phyloP scores from a whole-genome alignment of 2,797 vertebrate species.

The Hoplostethus mediterraneus region DNA sequence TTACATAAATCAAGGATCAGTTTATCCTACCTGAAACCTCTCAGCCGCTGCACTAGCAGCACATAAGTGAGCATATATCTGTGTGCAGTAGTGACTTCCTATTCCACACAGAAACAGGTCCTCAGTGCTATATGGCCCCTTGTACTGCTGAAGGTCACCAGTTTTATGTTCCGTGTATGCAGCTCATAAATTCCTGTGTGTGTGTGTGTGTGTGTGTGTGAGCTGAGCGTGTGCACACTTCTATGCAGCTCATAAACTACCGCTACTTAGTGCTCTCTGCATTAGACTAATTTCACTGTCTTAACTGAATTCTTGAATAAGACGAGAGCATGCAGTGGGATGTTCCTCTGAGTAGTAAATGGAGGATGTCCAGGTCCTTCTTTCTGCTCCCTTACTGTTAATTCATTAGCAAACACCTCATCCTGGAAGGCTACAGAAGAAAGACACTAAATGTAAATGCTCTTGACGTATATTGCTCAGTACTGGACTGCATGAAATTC shows the following conservation, averaged over 20 bases:
- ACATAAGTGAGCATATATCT: slow-evolving; percentile 45
- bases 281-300: slow-evolving; percentile 82
- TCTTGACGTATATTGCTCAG: background rate
- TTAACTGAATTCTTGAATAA: slow-evolving; percentile 61
- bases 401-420: slow-evolving; percentile 34
- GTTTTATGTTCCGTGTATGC: slow-evolving; percentile 83
- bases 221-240: slow-evolving; percentile 54
- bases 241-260: slow-evolving; percentile 78
- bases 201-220: slow-evolving; percentile 63
- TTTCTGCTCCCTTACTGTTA: slow-evolving; percentile 17
- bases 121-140: slow-evolving; percentile 68
- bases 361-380: slow-evolving; percentile 28
- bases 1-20: slow-evolving; percentile 41
- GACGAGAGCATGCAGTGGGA: slow-evolving; percentile 49
- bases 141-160: slow-evolving; percentile 80
- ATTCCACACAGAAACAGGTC: slow-evolving; percentile 75
- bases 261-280: slow-evolving; percentile 79
- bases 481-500: slow-evolving; percentile 12
- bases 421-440: background rate
- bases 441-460: background rate
- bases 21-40: slow-evolving; percentile 33
- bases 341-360: slow-evolving; percentile 57
- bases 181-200: slow-evolving; percentile 83
- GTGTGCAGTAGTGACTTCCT: slow-evolving; percentile 63
- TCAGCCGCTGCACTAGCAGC: slow-evolving; percentile 11